Conservation (phyloP, 2,888 invertebrate genomes). For the Ochropleura leucogaster region DNA sequence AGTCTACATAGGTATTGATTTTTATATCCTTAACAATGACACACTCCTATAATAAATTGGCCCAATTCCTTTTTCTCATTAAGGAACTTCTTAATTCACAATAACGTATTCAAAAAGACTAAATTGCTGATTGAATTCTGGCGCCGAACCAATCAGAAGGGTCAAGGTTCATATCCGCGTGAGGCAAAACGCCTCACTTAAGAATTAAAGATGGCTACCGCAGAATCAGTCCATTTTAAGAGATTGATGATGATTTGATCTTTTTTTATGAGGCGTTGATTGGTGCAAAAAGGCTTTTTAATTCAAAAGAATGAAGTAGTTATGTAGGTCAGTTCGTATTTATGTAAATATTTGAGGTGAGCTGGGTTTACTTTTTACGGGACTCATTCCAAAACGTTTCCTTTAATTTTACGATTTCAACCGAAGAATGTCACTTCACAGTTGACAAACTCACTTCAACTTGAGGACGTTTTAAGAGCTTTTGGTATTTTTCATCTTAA, state of each 20-base stretch:
- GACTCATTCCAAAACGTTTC: slow-evolving; percentile 14
- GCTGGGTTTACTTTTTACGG: slow-evolving; percentile 2
- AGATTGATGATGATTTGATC: slow-evolving; percentile 48
- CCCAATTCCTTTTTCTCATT: slow-evolving; percentile 26
- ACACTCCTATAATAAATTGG: slow-evolving; percentile 16
- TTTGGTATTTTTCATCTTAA: neutral
- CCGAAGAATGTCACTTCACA: neutral
- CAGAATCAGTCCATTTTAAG: slow-evolving; percentile 45
- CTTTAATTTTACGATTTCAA: neutral
- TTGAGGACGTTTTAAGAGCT: neutral
- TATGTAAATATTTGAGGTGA: slow-evolving; percentile 16
- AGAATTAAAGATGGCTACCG: slow-evolving; percentile 42
- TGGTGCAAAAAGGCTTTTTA: slow-evolving; percentile 53
- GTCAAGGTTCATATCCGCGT: slow-evolving; percentile 60
- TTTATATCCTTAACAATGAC: slow-evolving; percentile 7
- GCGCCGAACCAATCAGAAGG: slow-evolving; percentile 61
- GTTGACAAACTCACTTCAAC: neutral
- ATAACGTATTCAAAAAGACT: slow-evolving; percentile 57
- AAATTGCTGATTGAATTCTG: slow-evolving; percentile 60
- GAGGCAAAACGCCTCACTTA: slow-evolving; percentile 55
- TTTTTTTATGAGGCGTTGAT: slow-evolving; percentile 48
- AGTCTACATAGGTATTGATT: neutral
- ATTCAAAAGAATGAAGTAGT: slow-evolving; percentile 45
- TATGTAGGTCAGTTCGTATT: slow-evolving; percentile 26
- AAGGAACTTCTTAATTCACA: slow-evolving; percentile 38